Base-by-base conservation (phyloP, 1,140 invertebrate species). In the Drosophila ohnishii region DNA sequence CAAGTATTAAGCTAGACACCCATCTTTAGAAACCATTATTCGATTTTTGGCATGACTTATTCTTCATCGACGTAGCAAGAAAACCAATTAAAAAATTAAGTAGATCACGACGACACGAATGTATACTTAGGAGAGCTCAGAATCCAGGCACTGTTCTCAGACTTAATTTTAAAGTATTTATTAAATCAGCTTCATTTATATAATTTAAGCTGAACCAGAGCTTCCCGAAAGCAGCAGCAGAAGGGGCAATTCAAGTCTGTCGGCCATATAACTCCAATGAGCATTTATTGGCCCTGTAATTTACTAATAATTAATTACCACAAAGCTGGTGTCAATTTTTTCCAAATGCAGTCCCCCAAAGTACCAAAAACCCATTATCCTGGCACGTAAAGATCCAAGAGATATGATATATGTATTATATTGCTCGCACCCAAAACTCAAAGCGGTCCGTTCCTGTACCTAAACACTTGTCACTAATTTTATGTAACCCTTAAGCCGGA, bases 361-460 rank as follows among this genome's bases (percentile, higher is more conserved):
- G 51, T 42, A 76, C 32, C 60, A 78, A 56, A 82, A 42, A 69
- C 40, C 50, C 55, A 51, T 40, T 13, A 40, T 70, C 45, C 51
- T 22, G 47, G 56, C 66, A 74, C 67, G 13, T 25, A 28, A 16
- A 44, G 47, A 60, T 59, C 72, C 45, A 22, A 69, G 50, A 65
- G 55, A 47, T 32, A 40, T 34, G 55, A 58, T 39, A 65, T 76
- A 28, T 78, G 55, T 45, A 70, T 58, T 60, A 67, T 56, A 53
- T 71, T 76, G 74, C 56, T 61, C 67, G 65, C 67, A 48, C 37
- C 39, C 30, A 39, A 45, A 73, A 74, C 61, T 66, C 61, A 51
- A 67, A 50, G 66, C 62, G 73, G 74, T 84, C 82, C 77, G 81
- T 85, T 85, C 81, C 81, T 85, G 81, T 84, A 74, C 71, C 80